These are phyloP conservation scores for Orientallactaga bullata DNA, from an alignment of 2,113 vertebrate species.

Conservation along the genomic window DNA sequence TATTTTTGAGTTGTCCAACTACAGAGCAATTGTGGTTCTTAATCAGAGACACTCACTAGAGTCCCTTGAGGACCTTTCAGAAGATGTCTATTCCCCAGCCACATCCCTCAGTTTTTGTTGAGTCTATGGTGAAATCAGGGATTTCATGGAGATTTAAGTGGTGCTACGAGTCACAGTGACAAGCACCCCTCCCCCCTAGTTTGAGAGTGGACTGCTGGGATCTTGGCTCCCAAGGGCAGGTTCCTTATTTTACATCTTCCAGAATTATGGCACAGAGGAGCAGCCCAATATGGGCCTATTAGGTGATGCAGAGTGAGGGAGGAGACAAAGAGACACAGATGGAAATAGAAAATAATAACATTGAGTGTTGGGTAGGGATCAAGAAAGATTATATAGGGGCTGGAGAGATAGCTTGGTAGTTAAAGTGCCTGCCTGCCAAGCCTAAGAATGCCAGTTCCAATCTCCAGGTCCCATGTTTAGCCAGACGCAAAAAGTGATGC, in stretches of 20 bases:
- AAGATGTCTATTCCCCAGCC: neutral
- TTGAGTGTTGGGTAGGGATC: neutral
- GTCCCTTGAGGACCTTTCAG: neutral
- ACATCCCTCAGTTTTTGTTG: neutral
- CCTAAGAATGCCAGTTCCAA: no score
- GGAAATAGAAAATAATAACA: neutral
- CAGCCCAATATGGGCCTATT: neutral
- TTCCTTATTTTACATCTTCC: neutral
- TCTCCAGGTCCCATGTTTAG: no score
- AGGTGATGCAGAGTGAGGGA: neutral
- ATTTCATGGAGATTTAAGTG: neutral
- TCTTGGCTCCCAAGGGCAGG: neutral
- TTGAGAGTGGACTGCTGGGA: neutral
- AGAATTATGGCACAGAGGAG: neutral
- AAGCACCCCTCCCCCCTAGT: neutral
- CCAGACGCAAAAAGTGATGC: no score
- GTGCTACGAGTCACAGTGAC: neutral
- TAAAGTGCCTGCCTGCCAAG: no score
- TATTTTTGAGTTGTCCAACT: neutral
- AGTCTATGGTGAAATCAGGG: neutral
- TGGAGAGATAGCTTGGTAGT: no score
- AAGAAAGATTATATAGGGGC: neutral
- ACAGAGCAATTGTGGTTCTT: neutral
- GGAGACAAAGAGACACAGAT: neutral
- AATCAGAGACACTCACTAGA: neutral